A percentile compares a stretch with the other conserved stretches of the same genome.
These are phyloP conservation scores for Odontamblyopus lacepedii DNA, from an alignment of 2,797 vertebrate species.

Conservation along the genomic window DNA sequence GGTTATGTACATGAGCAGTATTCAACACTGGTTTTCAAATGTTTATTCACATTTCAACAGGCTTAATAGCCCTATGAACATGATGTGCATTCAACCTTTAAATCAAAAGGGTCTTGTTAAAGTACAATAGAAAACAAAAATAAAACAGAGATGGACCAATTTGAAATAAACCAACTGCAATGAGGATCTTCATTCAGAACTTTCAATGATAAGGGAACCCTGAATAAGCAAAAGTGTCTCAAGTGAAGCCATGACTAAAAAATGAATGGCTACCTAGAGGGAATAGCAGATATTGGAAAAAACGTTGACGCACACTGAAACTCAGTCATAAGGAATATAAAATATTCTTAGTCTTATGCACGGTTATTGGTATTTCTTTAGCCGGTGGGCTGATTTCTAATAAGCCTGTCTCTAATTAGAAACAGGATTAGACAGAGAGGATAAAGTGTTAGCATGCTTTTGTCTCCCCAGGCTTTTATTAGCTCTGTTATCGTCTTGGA, in stretches of 20 bases:
- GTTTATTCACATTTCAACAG: background rate
- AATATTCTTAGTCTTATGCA: constrained; percentile 10
- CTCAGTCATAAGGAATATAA: constrained; percentile 2
- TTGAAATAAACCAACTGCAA: background rate
- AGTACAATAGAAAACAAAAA: background rate
- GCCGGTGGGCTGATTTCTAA: constrained; percentile 29
- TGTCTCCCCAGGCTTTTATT: constrained; percentile 63
- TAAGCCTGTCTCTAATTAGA: constrained; percentile 60
- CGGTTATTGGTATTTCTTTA: constrained; percentile 24
- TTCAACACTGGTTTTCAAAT: background rate
- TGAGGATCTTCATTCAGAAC: background rate
- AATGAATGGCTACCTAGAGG: constrained; percentile 29
- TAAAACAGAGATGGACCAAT: background rate
- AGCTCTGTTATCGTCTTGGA: constrained; percentile 56
- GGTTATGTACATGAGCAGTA: too few species aligned
- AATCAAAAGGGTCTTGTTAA: background rate
- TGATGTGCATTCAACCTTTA: background rate
- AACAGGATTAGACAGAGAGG: constrained; percentile 58
- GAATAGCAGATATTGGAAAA: constrained; percentile 14
- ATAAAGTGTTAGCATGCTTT: constrained; percentile 60
- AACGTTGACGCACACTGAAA: background rate
- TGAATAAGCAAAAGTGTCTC: background rate
- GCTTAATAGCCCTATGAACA: background rate
- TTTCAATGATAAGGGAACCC: background rate
- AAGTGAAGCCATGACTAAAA: constrained; percentile 28